Evolutionary conservation across 2,888 invertebrate genomes (phyloP).

Genomic region (Agrotis puta): DNA sequence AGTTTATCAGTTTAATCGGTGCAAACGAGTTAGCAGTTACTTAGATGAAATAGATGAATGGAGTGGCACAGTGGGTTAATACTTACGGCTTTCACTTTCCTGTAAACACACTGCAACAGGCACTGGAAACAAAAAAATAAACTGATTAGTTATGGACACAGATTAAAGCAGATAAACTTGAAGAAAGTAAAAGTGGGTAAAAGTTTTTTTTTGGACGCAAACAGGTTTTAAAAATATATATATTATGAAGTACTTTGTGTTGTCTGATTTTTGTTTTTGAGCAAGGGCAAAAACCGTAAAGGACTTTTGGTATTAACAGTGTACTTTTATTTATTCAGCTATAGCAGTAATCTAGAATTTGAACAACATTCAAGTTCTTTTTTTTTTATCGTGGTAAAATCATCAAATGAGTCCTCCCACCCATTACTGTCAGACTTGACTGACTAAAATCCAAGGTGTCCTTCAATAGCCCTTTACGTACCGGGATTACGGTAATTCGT

Average conservation of each 20-base stretch:
- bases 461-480: no score
- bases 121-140: constrained; percentile 91
- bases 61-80: constrained; percentile 63
- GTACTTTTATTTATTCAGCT: no score
- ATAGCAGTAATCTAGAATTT: no score
- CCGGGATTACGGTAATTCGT: no score
- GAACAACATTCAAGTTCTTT: no score
- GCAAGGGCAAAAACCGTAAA: not conserved
- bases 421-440: no score
- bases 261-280: not conserved
- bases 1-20: constrained; percentile 48
- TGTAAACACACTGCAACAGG: constrained; percentile 94
- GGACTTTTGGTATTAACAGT: not conserved
- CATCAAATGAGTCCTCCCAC: no score
- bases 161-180: not conserved
- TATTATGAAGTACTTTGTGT: not conserved
- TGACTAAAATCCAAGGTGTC: no score
- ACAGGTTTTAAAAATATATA: not conserved
- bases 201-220: not conserved
- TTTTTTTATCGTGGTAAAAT: no score
- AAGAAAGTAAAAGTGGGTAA: constrained; percentile 4
- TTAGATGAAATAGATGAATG: constrained; percentile 45
- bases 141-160: constrained; percentile 20
- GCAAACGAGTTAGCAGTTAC: constrained; percentile 55
- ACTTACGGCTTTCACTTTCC: constrained; percentile 95